Evolutionary conservation across 2,797 vertebrate genomes (phyloP), one percentile per base, ranked within the genome.

Genomic region (Centropyge bicolor): DNA sequence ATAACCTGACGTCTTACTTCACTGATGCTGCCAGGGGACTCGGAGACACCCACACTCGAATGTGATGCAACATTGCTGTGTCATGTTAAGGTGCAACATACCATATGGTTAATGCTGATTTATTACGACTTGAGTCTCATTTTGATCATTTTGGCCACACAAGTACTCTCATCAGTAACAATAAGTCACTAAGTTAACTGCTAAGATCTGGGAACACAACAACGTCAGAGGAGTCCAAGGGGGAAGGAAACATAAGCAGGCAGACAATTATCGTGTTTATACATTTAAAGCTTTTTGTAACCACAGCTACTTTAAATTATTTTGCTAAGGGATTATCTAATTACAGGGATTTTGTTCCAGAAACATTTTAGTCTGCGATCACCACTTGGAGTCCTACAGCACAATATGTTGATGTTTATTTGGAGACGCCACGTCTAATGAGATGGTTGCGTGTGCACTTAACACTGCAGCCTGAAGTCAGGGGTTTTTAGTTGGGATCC

Each of bases 1-100:
- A 63, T 10, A 74, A 72, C 73, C 66, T 76, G 72, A 81, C 74
- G 64, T 56, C 60, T 85, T 45, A 78, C 70, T 71, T 38, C 56
- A 9, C 46, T 16, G n/a, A 69, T 22, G 36, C 61, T 52, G 52
- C 63, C 31, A 19, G 13, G 27, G 35, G 41, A 43, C 22, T 16
- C 60, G n/a, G 35, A 31, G 46, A 63, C 70, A 45, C 62, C 45
- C n/a, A 62, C 35, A 46, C n/a, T 11, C 45, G 6, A 31, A 31
- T 31, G 27, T 31, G 27, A 31, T 31, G 27, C 27, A 31, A 31
- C 40, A 40, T 11, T 46, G n/a, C 12, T 14, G 19, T 22, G 22
- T 40, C 8, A 14, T 40, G 12, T 41, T 41, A 8, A 14, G 12
- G 24, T 40, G 57, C 22, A 12, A 4, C 8, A 3, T 24, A 24